These are phyloP conservation scores for Melozone crissalis DNA, from an alignment of 2,113 vertebrate genomes.

Conservation along the genomic window DNA sequence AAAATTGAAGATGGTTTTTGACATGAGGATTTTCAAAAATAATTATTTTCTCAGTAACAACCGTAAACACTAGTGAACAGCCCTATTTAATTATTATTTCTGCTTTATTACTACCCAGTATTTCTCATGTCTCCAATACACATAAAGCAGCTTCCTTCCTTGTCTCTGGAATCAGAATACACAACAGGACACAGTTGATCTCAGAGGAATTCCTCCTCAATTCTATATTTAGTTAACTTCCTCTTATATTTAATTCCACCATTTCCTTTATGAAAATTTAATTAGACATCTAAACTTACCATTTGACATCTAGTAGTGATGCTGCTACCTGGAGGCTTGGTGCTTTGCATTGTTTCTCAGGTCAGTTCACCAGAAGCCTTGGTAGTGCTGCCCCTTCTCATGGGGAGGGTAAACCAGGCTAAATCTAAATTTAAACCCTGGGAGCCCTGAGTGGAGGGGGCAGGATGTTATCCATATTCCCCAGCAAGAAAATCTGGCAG, in stretches of 20 bases:
- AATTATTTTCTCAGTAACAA: neutral
- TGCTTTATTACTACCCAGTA: neutral
- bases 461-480: neutral
- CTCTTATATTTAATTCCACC: neutral
- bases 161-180: neutral
- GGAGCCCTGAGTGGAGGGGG: fast-evolving
- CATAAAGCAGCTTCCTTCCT: fast-evolving
- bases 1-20: neutral
- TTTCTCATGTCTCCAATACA: neutral
- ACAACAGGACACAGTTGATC: neutral
- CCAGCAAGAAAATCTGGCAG: neutral
- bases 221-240: neutral
- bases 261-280: constrained; percentile 1
- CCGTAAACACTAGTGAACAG: neutral
- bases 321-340: neutral
- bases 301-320: neutral
- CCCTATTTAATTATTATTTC: neutral
- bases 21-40: neutral
- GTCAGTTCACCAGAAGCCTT: neutral
- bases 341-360: neutral
- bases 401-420: neutral
- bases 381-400: neutral
- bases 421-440: neutral
- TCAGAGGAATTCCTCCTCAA: neutral
- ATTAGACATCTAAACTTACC: neutral